Evolutionary conservation across 2,113 vertebrate species (phyloP).

Genomic region (Cnemophilus loriae): DNA sequence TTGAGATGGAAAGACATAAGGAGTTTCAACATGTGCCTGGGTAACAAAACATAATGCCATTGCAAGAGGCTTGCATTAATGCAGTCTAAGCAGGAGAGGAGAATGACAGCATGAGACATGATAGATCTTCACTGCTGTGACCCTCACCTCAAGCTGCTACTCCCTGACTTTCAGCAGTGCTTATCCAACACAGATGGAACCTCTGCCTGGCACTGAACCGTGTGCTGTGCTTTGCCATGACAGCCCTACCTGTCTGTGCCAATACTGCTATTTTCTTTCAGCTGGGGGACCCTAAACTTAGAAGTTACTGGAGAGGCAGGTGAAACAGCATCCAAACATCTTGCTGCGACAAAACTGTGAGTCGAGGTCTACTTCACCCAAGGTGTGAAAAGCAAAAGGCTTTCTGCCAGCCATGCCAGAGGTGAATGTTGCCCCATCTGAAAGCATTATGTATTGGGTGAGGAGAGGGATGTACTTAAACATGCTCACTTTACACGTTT

Average conservation of each 20-base stretch:
- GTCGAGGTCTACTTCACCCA: background rate
- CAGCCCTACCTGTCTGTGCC: background rate
- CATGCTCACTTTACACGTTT: background rate
- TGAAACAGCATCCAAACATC: background rate
- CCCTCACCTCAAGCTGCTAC: background rate
- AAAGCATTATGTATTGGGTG: background rate
- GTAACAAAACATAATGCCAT: background rate
- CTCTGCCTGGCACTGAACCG: background rate
- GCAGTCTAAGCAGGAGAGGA: background rate
- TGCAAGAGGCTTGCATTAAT: background rate
- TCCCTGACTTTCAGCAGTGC: background rate
- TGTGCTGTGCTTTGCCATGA: background rate
- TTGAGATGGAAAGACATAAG: background rate
- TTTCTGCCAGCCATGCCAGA: background rate
- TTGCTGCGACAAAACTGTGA: rapidly evolving
- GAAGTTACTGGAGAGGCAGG: background rate
- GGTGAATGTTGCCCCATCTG: background rate
- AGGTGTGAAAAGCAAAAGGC: background rate
- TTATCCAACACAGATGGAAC: background rate
- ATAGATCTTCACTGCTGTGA: background rate
- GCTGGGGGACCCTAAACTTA: background rate
- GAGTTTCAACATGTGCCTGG: background rate
- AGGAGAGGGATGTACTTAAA: background rate
- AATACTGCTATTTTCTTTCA: background rate
- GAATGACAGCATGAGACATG: background rate